Evolutionary conservation across 2,888 invertebrate genomes (phyloP).

Genomic region (Microctonus brassicae): DNA sequence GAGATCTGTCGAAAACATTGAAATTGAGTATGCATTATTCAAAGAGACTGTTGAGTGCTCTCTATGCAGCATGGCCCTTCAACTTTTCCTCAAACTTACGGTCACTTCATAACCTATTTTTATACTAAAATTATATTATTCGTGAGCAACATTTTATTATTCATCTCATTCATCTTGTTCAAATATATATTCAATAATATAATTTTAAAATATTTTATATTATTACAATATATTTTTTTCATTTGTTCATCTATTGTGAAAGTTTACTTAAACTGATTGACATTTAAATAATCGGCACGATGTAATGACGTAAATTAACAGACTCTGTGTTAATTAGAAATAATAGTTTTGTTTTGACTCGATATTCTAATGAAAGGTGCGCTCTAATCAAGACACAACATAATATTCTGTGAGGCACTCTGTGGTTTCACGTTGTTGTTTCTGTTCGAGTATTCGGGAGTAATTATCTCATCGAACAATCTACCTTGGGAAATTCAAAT

Average conservation of each 20-base stretch:
- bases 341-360: constrained; percentile 22
- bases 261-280: too few species aligned
- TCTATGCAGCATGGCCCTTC: not conserved
- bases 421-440: not conserved
- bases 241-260: too few species aligned
- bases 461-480: not conserved
- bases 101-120: not conserved
- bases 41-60: not conserved
- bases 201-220: not conserved
- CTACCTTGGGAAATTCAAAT: not conserved
- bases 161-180: too few species aligned
- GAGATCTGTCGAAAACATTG: constrained; percentile 1
- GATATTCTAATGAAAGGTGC: constrained; percentile 2
- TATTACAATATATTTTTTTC: too few species aligned
- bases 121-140: not conserved
- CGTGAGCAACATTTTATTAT: too few species aligned
- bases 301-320: constrained; percentile 28
- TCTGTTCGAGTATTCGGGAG: not conserved
- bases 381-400: not conserved
- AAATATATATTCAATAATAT: too few species aligned
- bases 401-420: not conserved
- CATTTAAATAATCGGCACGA: not conserved
- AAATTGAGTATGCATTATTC: not conserved
- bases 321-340: constrained; percentile 25
- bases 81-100: not conserved